Evolutionary conservation across 2,113 vertebrate species (phyloP).

Genomic region (Gobius niger): DNA sequence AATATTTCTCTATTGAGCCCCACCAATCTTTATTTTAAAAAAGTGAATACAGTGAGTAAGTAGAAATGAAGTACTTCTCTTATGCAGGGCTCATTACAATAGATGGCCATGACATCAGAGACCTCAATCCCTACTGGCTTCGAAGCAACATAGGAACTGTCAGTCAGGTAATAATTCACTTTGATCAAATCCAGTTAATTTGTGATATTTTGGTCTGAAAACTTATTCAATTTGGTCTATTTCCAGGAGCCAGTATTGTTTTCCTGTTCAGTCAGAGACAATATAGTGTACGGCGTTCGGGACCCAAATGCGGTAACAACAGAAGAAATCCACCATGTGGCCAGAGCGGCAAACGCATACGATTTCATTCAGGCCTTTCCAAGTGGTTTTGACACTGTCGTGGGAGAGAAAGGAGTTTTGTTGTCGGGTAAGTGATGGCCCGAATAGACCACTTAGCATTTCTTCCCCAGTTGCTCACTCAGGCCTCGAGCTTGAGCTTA

Average conservation of each 20-base stretch:
- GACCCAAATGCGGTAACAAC: conserved; percentile 80
- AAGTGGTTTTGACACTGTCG: conserved; percentile 87
- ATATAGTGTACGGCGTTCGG: conserved; percentile 92
- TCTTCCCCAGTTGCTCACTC: too few species aligned
- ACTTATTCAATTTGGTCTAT: not conserved
- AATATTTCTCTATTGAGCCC: too few species aligned
- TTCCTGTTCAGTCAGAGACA: conserved; percentile 94
- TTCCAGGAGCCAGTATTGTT: conserved; percentile 92
- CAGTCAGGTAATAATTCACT: conserved; percentile 84
- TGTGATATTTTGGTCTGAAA: not conserved
- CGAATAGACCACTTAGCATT: not conserved
- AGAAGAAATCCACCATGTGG: conserved; percentile 84
- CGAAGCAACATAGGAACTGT: conserved; percentile 91
- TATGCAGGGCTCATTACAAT: conserved; percentile 82
- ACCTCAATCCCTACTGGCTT: conserved; percentile 90
- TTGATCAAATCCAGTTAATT: not conserved
- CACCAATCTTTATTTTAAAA: too few species aligned
- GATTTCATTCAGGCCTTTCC: conserved; percentile 89
- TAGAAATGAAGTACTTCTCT: too few species aligned
- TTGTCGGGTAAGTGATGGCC: conserved; percentile 85
- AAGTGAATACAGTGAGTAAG: too few species aligned
- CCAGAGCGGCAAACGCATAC: conserved; percentile 87
- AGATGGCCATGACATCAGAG: conserved; percentile 86
- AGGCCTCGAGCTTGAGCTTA: too few species aligned
- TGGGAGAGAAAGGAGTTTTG: conserved; percentile 94